Evolutionary conservation across 1,140 invertebrate genomes (phyloP).

Genomic region (Papilio helenus): DNA sequence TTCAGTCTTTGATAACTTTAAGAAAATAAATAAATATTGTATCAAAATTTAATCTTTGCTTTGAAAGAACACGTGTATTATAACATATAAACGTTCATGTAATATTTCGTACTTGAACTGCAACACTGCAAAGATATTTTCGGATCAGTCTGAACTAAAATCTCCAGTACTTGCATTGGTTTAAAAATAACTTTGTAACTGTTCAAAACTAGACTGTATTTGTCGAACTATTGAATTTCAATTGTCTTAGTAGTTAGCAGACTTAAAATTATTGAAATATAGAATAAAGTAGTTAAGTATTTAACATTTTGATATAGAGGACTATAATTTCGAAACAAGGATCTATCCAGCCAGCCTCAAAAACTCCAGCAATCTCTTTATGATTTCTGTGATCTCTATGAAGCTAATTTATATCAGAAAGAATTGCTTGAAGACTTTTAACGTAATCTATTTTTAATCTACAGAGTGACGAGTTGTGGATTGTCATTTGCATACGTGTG

Average conservation of each 20-base stretch:
- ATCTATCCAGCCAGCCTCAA: too few relatives aligned
- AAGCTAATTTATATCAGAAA: background rate
- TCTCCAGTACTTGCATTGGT: background rate
- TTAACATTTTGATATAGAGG: too few relatives aligned
- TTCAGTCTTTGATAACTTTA: background rate
- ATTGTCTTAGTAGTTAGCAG: background rate
- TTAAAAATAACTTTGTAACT: background rate
- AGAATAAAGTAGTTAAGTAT: background rate
- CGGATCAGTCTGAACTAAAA: background rate
- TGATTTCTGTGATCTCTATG: too few relatives aligned
- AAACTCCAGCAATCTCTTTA: too few relatives aligned
- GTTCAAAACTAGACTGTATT: background rate
- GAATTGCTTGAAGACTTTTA: background rate
- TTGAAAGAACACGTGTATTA: background rate
- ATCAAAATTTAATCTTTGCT: background rate
- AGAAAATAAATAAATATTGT: background rate
- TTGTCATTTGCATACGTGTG: conserved; percentile 19
- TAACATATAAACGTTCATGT: background rate
- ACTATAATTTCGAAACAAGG: too few relatives aligned
- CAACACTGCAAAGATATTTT: conserved; percentile 5
- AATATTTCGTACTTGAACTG: conserved; percentile 1
- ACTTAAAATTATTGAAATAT: background rate
- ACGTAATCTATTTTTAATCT: conserved; percentile 30
- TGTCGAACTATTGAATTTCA: background rate
- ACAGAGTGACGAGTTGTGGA: background rate